Evolutionary conservation across 1,140 invertebrate genomes (phyloP).

Genomic region (Melitaea cinxia): DNA sequence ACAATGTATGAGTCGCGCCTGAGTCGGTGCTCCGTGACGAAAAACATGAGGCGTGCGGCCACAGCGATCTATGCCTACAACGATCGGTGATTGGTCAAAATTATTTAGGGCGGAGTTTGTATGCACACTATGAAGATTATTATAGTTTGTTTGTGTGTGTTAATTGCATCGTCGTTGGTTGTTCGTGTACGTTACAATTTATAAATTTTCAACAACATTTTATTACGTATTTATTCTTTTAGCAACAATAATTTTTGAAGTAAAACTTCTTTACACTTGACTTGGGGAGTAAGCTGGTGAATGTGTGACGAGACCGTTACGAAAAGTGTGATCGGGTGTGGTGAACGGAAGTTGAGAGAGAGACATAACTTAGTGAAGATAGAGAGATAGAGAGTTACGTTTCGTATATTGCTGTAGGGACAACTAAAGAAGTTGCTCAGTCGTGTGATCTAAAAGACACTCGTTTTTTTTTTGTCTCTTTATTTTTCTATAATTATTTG

Average conservation of each 20-base stretch:
- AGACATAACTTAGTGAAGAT: too few relatives aligned
- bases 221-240: constrained; percentile 40
- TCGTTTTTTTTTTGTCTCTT: too few relatives aligned
- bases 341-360: too few relatives aligned
- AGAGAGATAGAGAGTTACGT: too few relatives aligned
- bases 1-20: constrained; percentile 80
- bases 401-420: too few relatives aligned
- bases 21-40: constrained; percentile 77
- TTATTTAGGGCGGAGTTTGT: constrained; percentile 71
- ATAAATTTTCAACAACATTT: constrained; percentile 66
- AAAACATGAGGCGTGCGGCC: constrained; percentile 77
- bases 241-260: constrained; percentile 8
- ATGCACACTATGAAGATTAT: constrained; percentile 66
- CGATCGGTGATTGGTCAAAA: constrained; percentile 69
- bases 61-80: constrained; percentile 73
- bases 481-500: too few relatives aligned
- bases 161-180: constrained; percentile 76
- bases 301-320: too few relatives aligned
- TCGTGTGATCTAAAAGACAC: too few relatives aligned
- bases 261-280: too few relatives aligned
- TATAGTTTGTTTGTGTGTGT: constrained; percentile 64
- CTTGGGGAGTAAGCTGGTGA: too few relatives aligned
- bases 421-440: too few relatives aligned
- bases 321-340: too few relatives aligned
- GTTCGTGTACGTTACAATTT: constrained; percentile 72